Base-by-base conservation (phyloP, 2,113 vertebrate genomes). In the Ciconia boyciana region DNA sequence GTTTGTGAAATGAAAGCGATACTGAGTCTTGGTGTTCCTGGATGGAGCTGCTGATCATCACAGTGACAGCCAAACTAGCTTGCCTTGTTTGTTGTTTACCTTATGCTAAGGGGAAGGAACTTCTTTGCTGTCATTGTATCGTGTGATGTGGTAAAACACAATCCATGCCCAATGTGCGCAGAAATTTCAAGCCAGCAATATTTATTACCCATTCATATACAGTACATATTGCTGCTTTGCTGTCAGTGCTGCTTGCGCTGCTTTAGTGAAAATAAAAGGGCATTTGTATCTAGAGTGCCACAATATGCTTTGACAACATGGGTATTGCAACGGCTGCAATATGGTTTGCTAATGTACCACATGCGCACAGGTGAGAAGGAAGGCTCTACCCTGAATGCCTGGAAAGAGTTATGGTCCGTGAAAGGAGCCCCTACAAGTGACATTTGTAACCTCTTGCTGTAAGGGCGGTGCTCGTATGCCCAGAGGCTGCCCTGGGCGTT, bases 121-220 rank as follows among this genome's bases (percentile, higher is more conserved):
- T 79, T 83, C 95, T 97, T 94, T 93, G 95, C 97, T 98, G 98
- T 98, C 98, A 97, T 64, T 91, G 95, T 93, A 91, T 91, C 60
- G 43, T 96, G 78, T 95, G 95, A 97, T 97, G 90, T 92, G 93
- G 93, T 92, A 97, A 97, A 97, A 96, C 95, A 97, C 90, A 97
- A 96, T 83, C 96, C 89, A 70, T 97, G 97, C 96, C 97, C 96
- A 97, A 72, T 66, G 92, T 55, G 66, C 10, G 11, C 77, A 94
- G 95, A 95, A 97, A 95, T 97, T 97, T 96, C 97, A 98, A 95
- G 94, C 94, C 96, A 95, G 75, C 75, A 87, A 25, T 93, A 79
- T 94, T 98, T 97, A 96, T 98, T 97, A 97, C 93, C 94, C 64
- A 55, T 82, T 94, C 92, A 90, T 18, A 96, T 91, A 96, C 80